Conservation (phyloP, 1,140 invertebrate genomes). For the Delia radicum region DNA sequence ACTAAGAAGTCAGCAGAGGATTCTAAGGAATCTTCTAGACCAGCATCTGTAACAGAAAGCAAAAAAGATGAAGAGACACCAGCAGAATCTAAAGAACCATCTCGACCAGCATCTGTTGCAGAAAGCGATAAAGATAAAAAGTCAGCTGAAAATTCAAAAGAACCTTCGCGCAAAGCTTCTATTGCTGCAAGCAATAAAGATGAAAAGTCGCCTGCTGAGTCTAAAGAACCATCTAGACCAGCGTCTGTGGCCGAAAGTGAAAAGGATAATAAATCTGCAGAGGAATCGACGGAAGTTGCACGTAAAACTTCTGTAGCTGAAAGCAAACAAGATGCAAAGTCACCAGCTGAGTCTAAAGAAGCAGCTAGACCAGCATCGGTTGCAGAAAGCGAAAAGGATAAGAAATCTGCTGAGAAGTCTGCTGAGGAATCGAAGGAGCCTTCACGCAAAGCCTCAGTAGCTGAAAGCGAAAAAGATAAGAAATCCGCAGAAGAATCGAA, state of each 20-base stretch:
- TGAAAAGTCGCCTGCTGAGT: conserved; percentile 31
- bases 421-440: conserved; percentile 20
- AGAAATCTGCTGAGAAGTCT: conserved; percentile 11
- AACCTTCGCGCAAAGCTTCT: neutral
- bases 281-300: conserved; percentile 29
- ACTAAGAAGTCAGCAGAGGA: conserved; percentile 3
- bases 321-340: conserved; percentile 26
- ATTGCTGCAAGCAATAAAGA: conserved; percentile 26
- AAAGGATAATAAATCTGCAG: conserved; percentile 19
- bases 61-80: conserved; percentile 16
- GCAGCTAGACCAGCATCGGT: conserved; percentile 26
- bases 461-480: conserved; percentile 29
- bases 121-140: conserved; percentile 27
- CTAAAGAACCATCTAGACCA: conserved; percentile 32
- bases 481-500: conserved; percentile 1
- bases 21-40: conserved; percentile 28
- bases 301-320: conserved; percentile 11
- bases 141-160: neutral
- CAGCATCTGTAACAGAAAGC: conserved; percentile 30
- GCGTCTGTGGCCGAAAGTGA: conserved; percentile 25
- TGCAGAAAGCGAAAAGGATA: conserved; percentile 26
- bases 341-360: conserved; percentile 24
- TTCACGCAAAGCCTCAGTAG: conserved; percentile 32
- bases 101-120: conserved; percentile 26
- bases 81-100: conserved; percentile 27